These are phyloP conservation scores for Rhinichthys osculus DNA, from an alignment of 2,797 vertebrate genomes.

Conservation along the genomic window DNA sequence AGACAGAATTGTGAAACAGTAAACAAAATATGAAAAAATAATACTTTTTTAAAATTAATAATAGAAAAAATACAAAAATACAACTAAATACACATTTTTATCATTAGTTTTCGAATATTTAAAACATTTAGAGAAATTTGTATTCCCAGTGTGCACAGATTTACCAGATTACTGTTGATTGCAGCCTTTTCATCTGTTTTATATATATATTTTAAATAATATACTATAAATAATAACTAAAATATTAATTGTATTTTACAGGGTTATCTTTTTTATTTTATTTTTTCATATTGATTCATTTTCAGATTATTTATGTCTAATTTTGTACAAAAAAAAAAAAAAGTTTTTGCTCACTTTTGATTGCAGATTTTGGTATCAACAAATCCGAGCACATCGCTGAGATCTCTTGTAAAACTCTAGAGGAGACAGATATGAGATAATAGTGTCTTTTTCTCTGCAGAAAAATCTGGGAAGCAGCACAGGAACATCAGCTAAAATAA, in stretches of 20 bases:
- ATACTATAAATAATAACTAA: too few relatives aligned
- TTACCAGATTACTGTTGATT: too few relatives aligned
- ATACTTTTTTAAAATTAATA: background rate
- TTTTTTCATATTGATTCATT: background rate
- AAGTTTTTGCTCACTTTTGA: background rate
- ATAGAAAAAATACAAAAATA: background rate
- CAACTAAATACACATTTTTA: background rate
- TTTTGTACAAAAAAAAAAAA: background rate
- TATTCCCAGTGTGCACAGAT: too few relatives aligned
- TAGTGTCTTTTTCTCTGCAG: background rate
- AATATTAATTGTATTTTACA: too few relatives aligned
- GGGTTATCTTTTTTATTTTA: too few relatives aligned
- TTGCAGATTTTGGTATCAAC: background rate
- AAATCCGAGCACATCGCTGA: background rate
- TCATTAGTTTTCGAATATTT: background rate
- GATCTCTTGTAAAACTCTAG: background rate
- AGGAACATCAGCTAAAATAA: background rate
- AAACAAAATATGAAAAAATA: background rate
- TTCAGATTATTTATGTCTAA: background rate
- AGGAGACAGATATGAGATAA: background rate
- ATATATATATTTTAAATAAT: too few relatives aligned
- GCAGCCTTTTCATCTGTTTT: too few relatives aligned
- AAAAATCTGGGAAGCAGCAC: background rate
- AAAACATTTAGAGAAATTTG: too few relatives aligned
- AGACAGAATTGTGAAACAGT: background rate